Base-by-base conservation (phyloP, 1,140 invertebrate species). In the Zeugodacus cucurbitae region DNA sequence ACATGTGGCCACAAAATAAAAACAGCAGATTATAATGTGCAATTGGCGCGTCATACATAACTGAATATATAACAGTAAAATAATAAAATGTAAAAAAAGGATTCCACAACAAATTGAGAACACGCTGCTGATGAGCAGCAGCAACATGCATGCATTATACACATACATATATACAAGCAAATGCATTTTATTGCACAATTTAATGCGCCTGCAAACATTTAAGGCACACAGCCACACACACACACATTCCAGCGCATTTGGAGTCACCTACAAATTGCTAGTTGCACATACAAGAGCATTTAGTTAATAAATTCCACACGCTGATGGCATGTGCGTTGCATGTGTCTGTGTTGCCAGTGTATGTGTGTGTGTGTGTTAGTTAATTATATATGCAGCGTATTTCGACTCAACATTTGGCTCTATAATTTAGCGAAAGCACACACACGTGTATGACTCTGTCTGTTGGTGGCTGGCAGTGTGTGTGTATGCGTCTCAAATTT, bases 361-460 rank as follows among this genome's bases (percentile, higher is more conserved):
- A 7, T 41, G 37, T 41, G 37, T 48, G 20, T 70, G 7, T 82
- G 74, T 48, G 41, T 26, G 26, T n/a, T 34, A 10, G 32, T 29
- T 82, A 82, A 82, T 82, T 82, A 82, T 82, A 82, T 82, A 82
- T 82, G 41, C 74, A 22, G 37, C 41, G 74, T n/a, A 48, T 82
- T 82, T 82, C 11, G 41, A 82, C 32, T 82, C 22, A 82, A 82
- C 26, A 82, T 82, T 82, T 22, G 41, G 37, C 37, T 82, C 8
- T 48, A 82, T 48, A 82, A 82, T 48, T 54, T 11, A 82, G n/a
- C 29, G 22, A 82, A 48, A 44, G 3, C 70, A 78, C 3, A 48
- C 8, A 41, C 8, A 2, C 17, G 2, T 14, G 14, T 48, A n/a
- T n/a, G n/a, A n/a, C n/a, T n/a, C n/a, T n/a, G n/a, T n/a, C n/a